Evolutionary conservation across 2,888 invertebrate genomes (phyloP), one percentile per base, ranked within the genome.

Genomic region (Cyclophora albipunctata): DNA sequence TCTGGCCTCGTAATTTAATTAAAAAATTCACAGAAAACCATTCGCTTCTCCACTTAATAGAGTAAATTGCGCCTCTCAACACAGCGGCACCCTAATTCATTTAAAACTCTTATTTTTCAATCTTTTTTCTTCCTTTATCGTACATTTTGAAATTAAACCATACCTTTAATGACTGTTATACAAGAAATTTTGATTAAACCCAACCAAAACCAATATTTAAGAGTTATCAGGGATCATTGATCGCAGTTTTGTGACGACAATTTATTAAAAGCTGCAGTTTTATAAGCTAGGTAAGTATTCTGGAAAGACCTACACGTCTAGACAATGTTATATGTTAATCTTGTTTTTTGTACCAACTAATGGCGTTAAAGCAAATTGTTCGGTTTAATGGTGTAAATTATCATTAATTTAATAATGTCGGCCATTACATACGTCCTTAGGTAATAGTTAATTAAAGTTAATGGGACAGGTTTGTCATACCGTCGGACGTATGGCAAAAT

Each of bases 21-120:
- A 85, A 85, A 85, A 87, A 88, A 85, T 86, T 87, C 88, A 84
- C 83, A 81, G 88, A 86, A 88, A 78, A 80, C 59, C 73, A 70
- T 67, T 71, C 66, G 68, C 63, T 68, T 67, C 71, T 64, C 70
- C 74, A 75, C 67, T 59, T 82, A 85, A 87, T 87, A 82, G 77
- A 73, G 80, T 74, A 84, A 85, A 88, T 88, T 87, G 84, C 81
- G 67, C 69, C 58, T 67, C 64, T 67, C 71, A 65, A 68, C 78
- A 69, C 70, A 60, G 67, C 83, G 73, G 83, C 81, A 84, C 84
- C 82, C 81, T 86, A 86, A 86, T 86, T 82, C 81, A 68, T 72
- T 79, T 84, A 84, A 84, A 84, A 37, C 37, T 37, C 37, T 37
- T 37, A 37, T 37, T 37, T 37, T 37, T 20, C 78, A 84, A 81